Base-by-base conservation (phyloP, 2,113 vertebrate genomes). In the Nycticryphes semicollaris region DNA sequence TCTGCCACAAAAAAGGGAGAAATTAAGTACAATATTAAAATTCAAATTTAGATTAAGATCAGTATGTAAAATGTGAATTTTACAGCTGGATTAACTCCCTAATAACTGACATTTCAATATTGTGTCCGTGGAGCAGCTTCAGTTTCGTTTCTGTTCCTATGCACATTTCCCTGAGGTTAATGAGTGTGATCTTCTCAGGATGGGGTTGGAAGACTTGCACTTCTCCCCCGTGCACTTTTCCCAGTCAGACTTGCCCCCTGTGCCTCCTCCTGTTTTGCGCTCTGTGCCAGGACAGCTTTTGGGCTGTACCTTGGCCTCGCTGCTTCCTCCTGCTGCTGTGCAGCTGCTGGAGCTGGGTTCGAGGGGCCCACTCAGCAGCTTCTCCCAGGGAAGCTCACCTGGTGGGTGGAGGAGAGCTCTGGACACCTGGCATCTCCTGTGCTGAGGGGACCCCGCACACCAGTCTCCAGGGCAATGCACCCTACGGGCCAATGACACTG, bases 401-500 rank as follows among this genome's bases (percentile, higher is more conserved):
- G 5, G 0, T 41, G 33, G 33, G 21, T 7, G 24, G 15, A 39
- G 68, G 12, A 24, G 37, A 33, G 39, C 45, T 74, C 48, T 45
- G 83, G 90, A 23, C 27, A 45, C 27, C 35, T 45, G 3, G 3
- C 0, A 0, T 47, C 11, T 62, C 24, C 45, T 53, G 75, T 0
- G 0, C 50, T 14, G 1, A 24, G 45, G 28, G 66, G 24, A 41
- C 22, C 21, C 30, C 0, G 0, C 68, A 9, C 1, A 3, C 9
- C 30, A 33, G n/a, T 3, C 9, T 22, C 24, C 43, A 1, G 0
- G 43, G 48, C 41, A 11, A 14, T 57, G 73, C 14, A 24, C 28
- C 17, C 35, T 31, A 3, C 2, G 3, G 67, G 48, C n/a, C 63
- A 28, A 17, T 9, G 21, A 24, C 2, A 2, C 39, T 17, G n/a